These are phyloP conservation scores for Peromyscus attwateri DNA, from an alignment of 2,797 vertebrate species.

Conservation along the genomic window DNA sequence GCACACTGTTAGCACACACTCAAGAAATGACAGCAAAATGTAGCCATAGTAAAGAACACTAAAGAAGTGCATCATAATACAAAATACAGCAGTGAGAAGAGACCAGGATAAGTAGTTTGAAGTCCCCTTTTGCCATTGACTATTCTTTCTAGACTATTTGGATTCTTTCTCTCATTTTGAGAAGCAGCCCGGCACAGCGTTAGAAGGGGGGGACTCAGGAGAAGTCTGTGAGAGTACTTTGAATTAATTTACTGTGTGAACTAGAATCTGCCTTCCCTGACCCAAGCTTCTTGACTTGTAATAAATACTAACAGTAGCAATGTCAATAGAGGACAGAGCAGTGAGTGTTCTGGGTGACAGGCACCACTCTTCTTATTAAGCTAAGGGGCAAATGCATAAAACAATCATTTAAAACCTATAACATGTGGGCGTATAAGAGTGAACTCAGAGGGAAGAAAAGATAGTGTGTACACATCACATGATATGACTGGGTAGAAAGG, in stretches of 20 bases:
- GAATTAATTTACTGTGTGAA: neutral
- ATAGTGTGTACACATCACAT: neutral
- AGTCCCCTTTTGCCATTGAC: neutral
- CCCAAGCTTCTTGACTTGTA: slow-evolving; percentile 28
- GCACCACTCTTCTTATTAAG: neutral
- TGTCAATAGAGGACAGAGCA: neutral
- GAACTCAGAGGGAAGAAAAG: neutral
- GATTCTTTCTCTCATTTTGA: slow-evolving; percentile 26
- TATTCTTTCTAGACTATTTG: slow-evolving; percentile 3
- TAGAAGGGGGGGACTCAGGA: neutral
- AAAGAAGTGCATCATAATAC: neutral
- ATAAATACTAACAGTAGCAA: neutral
- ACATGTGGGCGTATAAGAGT: neutral
- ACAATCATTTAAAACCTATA: neutral
- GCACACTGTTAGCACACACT: neutral
- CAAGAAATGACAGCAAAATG: neutral
- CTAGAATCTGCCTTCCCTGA: neutral
- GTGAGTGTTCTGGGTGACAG: neutral
- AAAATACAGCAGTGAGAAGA: neutral
- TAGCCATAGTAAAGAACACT: neutral
- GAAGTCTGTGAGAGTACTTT: neutral
- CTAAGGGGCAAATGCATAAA: neutral
- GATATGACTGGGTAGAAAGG: neutral
- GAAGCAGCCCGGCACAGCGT: neutral
- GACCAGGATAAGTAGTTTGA: neutral